Conservation (phyloP, 2,888 invertebrate genomes). For the Mechanitis messenoides region DNA sequence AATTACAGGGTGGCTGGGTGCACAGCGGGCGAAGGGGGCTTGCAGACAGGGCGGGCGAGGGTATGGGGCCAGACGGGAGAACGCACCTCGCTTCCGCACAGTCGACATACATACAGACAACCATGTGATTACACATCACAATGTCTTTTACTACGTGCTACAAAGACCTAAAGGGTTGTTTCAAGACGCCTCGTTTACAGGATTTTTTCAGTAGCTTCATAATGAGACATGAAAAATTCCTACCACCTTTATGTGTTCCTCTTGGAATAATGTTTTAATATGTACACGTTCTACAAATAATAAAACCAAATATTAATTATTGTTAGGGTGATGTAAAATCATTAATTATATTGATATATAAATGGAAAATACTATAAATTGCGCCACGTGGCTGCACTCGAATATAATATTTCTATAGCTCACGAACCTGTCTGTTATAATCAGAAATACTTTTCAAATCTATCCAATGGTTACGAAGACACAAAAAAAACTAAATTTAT, state of each 20-base stretch:
- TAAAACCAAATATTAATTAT: background rate
- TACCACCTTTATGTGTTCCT: background rate
- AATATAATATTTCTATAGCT: too few species aligned
- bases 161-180: slow-evolving; percentile 30
- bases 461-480: too few species aligned
- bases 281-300: background rate
- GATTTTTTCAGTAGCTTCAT: slow-evolving; percentile 11
- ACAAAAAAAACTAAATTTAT: too few species aligned
- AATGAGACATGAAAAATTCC: slow-evolving; percentile 7
- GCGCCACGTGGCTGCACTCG: too few species aligned
- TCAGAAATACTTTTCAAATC: too few species aligned
- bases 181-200: slow-evolving; percentile 19
- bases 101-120: slow-evolving; percentile 47
- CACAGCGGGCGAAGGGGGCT: slow-evolving; percentile 38
- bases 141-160: slow-evolving; percentile 40
- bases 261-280: background rate
- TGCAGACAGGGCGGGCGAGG: slow-evolving; percentile 62
- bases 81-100: slow-evolving; percentile 70
- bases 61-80: slow-evolving; percentile 74
- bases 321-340: too few species aligned
- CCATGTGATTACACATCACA: slow-evolving; percentile 48
- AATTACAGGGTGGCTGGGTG: slow-evolving; percentile 56
- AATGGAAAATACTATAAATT: too few species aligned
- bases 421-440: too few species aligned
- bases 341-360: too few species aligned